These are phyloP conservation scores for Abrostola triplasia DNA, from an alignment of 2,888 invertebrate species.

Conservation along the genomic window DNA sequence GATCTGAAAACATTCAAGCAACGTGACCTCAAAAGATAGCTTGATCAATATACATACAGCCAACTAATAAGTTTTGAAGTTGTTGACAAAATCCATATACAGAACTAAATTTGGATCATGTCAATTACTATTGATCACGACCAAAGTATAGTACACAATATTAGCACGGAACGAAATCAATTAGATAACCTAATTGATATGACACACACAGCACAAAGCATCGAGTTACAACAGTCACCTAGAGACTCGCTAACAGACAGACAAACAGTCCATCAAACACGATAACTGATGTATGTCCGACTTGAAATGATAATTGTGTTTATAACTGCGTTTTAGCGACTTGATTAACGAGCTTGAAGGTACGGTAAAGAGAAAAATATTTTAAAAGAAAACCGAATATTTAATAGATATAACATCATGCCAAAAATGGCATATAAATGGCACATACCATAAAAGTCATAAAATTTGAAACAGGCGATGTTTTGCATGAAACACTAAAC, in stretches of 20 bases:
- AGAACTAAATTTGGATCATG: slow-evolving; percentile 14
- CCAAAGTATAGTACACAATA: slow-evolving; percentile 19
- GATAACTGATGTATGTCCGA: slow-evolving; percentile 61
- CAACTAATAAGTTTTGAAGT: not conserved
- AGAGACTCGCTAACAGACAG: slow-evolving; percentile 59
- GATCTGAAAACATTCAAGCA: too few relatives aligned
- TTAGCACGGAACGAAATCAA: slow-evolving; percentile 26
- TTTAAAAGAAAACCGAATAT: too few relatives aligned
- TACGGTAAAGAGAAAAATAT: too few relatives aligned
- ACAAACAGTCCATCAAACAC: slow-evolving; percentile 63
- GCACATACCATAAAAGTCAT: too few relatives aligned
- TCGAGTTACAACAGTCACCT: slow-evolving; percentile 54
- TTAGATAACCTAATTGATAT: slow-evolving; percentile 35
- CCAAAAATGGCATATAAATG: too few relatives aligned
- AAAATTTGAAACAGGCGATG: too few relatives aligned
- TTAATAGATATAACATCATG: too few relatives aligned
- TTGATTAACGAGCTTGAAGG: slow-evolving; percentile 44
- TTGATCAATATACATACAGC: not conserved
- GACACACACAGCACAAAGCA: slow-evolving; percentile 29
- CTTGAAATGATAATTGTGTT: slow-evolving; percentile 54
- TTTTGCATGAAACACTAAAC: too few relatives aligned
- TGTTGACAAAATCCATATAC: not conserved
- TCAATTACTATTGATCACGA: slow-evolving; percentile 40
- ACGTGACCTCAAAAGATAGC: too few relatives aligned
- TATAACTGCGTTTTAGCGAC: slow-evolving; percentile 56